A percentile compares a stretch with the other conserved stretches of the same genome.
These are phyloP conservation scores for Colistium nudipinnis DNA, from an alignment of 2,113 vertebrate genomes.

Conservation along the genomic window DNA sequence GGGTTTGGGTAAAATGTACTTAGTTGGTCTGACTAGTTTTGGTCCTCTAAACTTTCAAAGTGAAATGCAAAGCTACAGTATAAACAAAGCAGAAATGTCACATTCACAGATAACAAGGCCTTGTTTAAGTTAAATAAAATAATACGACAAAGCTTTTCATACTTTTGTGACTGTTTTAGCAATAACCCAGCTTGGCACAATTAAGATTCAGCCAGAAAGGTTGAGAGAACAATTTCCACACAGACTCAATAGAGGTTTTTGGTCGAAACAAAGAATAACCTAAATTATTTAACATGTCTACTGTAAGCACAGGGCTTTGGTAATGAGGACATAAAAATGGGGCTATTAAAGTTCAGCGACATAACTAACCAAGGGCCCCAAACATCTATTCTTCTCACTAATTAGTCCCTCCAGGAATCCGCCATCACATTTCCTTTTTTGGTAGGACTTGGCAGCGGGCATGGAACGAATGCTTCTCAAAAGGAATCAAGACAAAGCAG, in stretches of 20 bases:
- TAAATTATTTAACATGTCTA: conserved; percentile 27
- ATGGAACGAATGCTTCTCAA: conserved; percentile 29
- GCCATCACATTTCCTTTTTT: conserved; percentile 53
- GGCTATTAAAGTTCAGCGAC: conserved; percentile 63
- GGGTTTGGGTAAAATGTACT: too few species aligned
- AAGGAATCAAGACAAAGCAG: conserved; percentile 51
- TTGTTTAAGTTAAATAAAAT: conserved; percentile 8
- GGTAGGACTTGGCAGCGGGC: conserved; percentile 32
- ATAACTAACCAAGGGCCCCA: conserved; percentile 70
- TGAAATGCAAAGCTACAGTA: not conserved
- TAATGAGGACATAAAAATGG: conserved; percentile 74
- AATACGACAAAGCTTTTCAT: not conserved
- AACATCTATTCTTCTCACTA: conserved; percentile 76
- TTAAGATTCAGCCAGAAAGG: not conserved
- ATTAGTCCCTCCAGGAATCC: conserved; percentile 75
- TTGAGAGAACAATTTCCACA: not conserved
- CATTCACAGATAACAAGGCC: not conserved
- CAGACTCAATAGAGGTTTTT: conserved; percentile 25
- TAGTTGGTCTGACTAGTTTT: too few species aligned
- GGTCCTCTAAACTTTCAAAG: too few species aligned
- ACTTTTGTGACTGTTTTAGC: conserved; percentile 1
- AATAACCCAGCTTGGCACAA: not conserved
- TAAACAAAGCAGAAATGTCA: too few species aligned
- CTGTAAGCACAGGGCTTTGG: conserved; percentile 32
- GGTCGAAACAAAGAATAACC: conserved; percentile 30